Conservation (phyloP, 2,888 invertebrate genomes). For the Drosophila formosana region DNA sequence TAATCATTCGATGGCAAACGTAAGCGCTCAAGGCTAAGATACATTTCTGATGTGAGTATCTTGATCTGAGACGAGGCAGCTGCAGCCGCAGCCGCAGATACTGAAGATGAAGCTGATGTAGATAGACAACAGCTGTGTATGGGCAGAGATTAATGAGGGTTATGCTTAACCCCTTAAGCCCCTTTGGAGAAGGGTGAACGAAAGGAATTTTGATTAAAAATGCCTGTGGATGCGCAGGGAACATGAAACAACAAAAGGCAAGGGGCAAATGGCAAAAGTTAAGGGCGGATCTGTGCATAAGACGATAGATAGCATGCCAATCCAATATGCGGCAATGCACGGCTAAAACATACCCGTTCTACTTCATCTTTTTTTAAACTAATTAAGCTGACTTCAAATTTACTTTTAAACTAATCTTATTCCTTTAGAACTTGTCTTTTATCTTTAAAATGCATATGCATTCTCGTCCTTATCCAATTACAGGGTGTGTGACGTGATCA, state of each 20-base stretch:
- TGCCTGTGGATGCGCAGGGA: constrained; percentile 27
- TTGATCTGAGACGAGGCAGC: constrained; percentile 50
- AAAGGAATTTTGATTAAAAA: constrained; percentile 66
- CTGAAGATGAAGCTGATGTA: constrained; percentile 1
- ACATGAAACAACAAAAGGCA: constrained; percentile 43
- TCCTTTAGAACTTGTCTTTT: too few relatives aligned
- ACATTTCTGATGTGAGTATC: constrained; percentile 17
- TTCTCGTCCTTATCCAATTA: background rate
- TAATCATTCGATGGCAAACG: constrained; percentile 10
- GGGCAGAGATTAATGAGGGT: constrained; percentile 73
- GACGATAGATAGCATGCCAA: background rate
- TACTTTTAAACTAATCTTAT: too few relatives aligned
- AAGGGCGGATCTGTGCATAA: constrained; percentile 35
- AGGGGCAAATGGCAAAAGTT: constrained; percentile 13
- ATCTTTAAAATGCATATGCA: too few relatives aligned
- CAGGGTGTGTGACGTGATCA: constrained; percentile 3
- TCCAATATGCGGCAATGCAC: background rate
- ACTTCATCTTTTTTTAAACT: too few relatives aligned
- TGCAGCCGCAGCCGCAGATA: constrained; percentile 27
- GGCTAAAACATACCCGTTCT: background rate
- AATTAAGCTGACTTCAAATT: too few relatives aligned
- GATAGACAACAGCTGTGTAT: constrained; percentile 23
- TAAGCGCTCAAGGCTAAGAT: constrained; percentile 46
- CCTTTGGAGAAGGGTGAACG: constrained; percentile 63
- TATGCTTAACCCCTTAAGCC: constrained; percentile 32